Base-by-base conservation (phyloP, 2,113 vertebrate genomes). In the Coregonus clupeaformis region DNA sequence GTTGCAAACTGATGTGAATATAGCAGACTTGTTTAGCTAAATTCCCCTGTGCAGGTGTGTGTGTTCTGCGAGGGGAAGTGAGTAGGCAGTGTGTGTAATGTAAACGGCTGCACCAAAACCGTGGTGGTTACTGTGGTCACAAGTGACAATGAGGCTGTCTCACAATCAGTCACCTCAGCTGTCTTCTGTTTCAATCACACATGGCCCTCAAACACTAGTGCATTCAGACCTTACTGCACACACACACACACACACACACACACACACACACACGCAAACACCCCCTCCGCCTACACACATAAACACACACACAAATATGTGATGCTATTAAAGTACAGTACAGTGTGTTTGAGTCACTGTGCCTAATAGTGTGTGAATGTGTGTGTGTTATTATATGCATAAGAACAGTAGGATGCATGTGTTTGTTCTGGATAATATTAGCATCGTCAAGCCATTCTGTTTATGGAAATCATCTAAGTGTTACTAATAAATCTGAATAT, bases 31-130 rank as follows among this genome's bases (percentile, higher is more conserved):
- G 36, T 42, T 42, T 42, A 2, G 9, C 36, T 42, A 12, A 42
- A 42, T 42, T 42, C 36, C 36, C 36, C 9, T 42, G 9, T 42
- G 36, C 3, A 42, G 9, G 69, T 32, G 27, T 60, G 18, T 66
- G 75, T 25, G 62, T 25, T 55, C 20, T 55, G 52, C 4, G 18
- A 55, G 18, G 57, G 49, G 49, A 52, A 52, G 49, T 52, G 49
- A 18, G 16, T 4, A 52, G 4, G 3, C 1, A 1, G 12, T 18
- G 49, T 18, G 57, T 60, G 57, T 60, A 22, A 22, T 60, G n/a
- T 62, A 45, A 66, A 49, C 59, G 62, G 36, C 72, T 62, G 47
- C 45, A 81, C 80, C 82, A 80, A 76, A 85, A 75, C 78, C 63
- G 27, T 30, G 62, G 16, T 76, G 68, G 73, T 77, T 42, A 75